Percentiles rank a stretch among this genome's conserved stretches.
Evolutionary conservation across 23 tunicate genomes (phyloP).

Genomic region (Ascidia mentula): DNA sequence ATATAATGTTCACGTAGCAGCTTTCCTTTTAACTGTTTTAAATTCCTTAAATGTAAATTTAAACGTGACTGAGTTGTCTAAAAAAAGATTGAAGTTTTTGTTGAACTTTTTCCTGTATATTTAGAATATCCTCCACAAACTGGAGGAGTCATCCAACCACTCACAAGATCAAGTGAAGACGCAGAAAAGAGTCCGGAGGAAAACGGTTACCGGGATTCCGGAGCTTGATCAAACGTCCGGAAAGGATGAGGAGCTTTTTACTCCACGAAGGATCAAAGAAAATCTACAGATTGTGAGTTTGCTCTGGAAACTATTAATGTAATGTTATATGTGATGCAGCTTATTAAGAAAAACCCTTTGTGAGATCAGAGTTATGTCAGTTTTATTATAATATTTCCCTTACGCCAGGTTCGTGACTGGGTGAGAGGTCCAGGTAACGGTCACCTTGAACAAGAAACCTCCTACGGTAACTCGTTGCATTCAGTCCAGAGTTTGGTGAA

Average conservation of each 20-base stretch:
- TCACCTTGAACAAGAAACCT: constrained; percentile 6
- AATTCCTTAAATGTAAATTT: too few species aligned
- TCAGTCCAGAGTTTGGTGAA: constrained; percentile 16
- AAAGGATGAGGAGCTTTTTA: neutral
- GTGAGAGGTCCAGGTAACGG: constrained; percentile 68
- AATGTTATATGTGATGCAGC: too few species aligned
- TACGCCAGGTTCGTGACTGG: constrained; percentile 57
- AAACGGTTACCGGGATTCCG: constrained; percentile 63
- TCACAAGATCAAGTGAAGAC: neutral
- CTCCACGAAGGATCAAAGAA: constrained; percentile 14
- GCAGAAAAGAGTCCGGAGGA: constrained; percentile 26
- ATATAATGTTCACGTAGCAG: too few species aligned
- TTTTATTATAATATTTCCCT: neutral
- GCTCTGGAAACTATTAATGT: too few species aligned
- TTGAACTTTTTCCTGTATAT: too few species aligned
- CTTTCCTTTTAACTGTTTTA: too few species aligned
- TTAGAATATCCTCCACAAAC: constrained; percentile 23
- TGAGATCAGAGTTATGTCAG: neutral
- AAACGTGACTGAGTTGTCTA: too few species aligned
- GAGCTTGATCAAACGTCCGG: constrained; percentile 25
- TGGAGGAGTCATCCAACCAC: constrained; percentile 14
- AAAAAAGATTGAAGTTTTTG: too few species aligned
- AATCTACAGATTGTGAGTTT: constrained; percentile 22
- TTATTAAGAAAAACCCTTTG: neutral
- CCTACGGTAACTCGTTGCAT: constrained; percentile 21